Evolutionary conservation across 2,888 invertebrate genomes (phyloP).

Genomic region (Oligia latruncula): DNA sequence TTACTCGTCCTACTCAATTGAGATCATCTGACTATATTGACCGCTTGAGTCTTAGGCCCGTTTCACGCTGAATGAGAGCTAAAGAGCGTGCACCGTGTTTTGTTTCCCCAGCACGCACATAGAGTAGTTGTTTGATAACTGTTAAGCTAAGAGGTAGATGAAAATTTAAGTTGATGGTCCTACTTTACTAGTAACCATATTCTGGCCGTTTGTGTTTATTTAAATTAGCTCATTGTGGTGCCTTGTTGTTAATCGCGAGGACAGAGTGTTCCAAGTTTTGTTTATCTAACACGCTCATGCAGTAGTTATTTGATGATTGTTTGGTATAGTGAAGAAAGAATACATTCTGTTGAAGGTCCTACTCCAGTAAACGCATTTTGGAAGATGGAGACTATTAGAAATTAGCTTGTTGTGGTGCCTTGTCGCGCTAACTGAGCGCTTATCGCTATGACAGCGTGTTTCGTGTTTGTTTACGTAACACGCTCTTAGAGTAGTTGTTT

Average conservation of each 20-base stretch:
- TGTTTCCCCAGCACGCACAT: conserved; percentile 9
- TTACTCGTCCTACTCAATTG: not conserved
- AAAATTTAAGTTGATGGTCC: not conserved
- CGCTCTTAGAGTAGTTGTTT: not conserved
- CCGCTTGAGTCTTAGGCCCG: not conserved
- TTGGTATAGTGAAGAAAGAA: not conserved
- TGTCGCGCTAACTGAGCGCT: conserved; percentile 14
- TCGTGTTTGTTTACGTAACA: not conserved
- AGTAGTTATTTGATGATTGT: conserved; percentile 11
- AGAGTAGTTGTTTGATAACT: not conserved
- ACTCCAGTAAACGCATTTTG: not conserved
- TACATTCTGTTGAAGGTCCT: not conserved
- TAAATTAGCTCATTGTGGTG: conserved; percentile 53
- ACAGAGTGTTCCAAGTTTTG: conserved; percentile 7
- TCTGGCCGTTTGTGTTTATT: conserved; percentile 35
- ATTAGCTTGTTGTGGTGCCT: conserved; percentile 23
- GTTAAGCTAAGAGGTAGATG: not conserved
- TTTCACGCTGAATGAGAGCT: conserved; percentile 12
- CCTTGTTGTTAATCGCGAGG: conserved; percentile 11
- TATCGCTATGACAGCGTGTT: not conserved
- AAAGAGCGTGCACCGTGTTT: conserved; percentile 7
- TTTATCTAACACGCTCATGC: not conserved
- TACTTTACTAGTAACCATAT: not conserved
- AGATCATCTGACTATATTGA: not conserved
- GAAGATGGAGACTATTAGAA: conserved; percentile 9